Evolutionary conservation across 2,888 invertebrate genomes (phyloP).

Genomic region (Adela reaumurella): DNA sequence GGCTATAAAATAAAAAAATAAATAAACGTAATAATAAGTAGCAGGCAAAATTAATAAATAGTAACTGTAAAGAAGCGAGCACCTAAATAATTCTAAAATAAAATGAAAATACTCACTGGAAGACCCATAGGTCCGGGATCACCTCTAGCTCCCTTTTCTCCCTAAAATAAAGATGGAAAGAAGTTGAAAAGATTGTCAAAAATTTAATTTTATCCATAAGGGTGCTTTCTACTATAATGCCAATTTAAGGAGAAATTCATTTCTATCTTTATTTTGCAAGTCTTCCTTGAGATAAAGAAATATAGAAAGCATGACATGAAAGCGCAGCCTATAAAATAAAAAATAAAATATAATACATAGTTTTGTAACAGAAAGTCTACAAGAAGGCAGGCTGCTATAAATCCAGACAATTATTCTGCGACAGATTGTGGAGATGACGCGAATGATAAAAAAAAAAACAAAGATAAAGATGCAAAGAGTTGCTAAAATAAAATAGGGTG

Average conservation of each 20-base stretch:
- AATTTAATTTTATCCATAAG: conserved; percentile 1
- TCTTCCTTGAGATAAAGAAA: background rate
- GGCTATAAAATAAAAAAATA: background rate
- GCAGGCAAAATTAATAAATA: background rate
- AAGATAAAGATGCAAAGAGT: too few relatives aligned
- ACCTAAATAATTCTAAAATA: background rate
- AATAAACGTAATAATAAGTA: background rate
- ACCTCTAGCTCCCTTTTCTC: conserved; percentile 76
- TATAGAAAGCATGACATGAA: background rate
- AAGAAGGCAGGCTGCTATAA: too few relatives aligned
- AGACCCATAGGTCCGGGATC: conserved; percentile 94
- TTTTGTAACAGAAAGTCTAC: too few relatives aligned
- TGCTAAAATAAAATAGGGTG: too few relatives aligned
- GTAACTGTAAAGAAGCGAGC: background rate
- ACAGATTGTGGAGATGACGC: too few relatives aligned
- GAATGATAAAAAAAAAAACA: too few relatives aligned
- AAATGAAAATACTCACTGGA: conserved; percentile 67
- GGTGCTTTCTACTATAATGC: background rate
- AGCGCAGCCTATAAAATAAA: too few relatives aligned
- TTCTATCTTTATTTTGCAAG: conserved; percentile 1
- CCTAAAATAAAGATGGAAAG: conserved; percentile 46
- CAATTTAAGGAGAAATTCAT: background rate
- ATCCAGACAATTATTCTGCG: too few relatives aligned
- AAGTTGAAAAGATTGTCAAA: conserved; percentile 3
- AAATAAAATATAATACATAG: too few relatives aligned